These are phyloP conservation scores for Falcaria lacertinaria DNA, from an alignment of 2,888 invertebrate species.

Conservation along the genomic window DNA sequence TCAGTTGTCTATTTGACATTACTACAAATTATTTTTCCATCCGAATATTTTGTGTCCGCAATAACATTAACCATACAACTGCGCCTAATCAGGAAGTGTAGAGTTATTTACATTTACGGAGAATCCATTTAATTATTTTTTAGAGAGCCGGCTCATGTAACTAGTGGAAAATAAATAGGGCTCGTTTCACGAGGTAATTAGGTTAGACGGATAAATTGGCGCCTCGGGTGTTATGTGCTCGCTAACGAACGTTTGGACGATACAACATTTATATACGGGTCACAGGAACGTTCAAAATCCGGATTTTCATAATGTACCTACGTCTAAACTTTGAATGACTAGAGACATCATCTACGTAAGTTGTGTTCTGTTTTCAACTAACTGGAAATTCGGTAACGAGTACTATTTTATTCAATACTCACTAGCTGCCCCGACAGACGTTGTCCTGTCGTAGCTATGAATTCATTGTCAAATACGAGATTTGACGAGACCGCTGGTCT, in stretches of 20 bases:
- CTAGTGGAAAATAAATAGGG: slow-evolving; percentile 48
- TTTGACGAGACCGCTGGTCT: too few relatives aligned
- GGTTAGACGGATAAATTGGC: slow-evolving; percentile 54
- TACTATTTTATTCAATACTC: too few relatives aligned
- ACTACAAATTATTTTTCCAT: too few relatives aligned
- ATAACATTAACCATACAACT: too few relatives aligned
- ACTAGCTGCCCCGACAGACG: too few relatives aligned
- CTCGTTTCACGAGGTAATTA: slow-evolving; percentile 51
- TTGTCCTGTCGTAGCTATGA: too few relatives aligned
- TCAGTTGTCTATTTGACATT: too few relatives aligned
- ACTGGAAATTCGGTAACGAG: too few relatives aligned
- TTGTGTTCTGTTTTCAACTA: too few relatives aligned
- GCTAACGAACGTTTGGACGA: slow-evolving; percentile 36
- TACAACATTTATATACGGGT: slow-evolving; percentile 8
- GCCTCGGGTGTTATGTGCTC: slow-evolving; percentile 47
- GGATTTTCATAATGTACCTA: neutral
- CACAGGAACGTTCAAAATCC: slow-evolving; percentile 8
- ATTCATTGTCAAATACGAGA: too few relatives aligned
- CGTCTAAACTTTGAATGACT: neutral
- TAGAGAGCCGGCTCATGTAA: slow-evolving; percentile 1
- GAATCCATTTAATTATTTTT: neutral
- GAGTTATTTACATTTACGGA: neutral
- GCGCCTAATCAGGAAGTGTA: neutral
- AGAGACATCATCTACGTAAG: too few relatives aligned
- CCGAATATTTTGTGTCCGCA: too few relatives aligned